A percentile compares a stretch with the other conserved stretches of the same genome.
Conservation (phyloP, 1,140 invertebrate genomes). For the Drosophila athabasca region DNA sequence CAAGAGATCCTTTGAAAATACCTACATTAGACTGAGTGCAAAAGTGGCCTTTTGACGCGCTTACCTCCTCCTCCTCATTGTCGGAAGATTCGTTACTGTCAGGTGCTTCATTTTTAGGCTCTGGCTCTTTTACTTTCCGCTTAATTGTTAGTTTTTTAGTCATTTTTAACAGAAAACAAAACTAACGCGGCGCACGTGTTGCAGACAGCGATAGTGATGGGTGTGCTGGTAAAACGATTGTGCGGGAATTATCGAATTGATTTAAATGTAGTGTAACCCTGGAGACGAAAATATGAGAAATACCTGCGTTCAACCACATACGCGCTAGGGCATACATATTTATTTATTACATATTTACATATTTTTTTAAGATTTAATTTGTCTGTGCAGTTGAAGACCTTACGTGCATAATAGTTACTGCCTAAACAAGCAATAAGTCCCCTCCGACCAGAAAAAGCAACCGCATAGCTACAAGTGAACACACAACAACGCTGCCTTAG, state of each 20-base stretch:
- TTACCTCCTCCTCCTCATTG: slow-evolving; percentile 68
- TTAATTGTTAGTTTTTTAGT: slow-evolving; percentile 61
- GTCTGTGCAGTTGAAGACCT: no score
- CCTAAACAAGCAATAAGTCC: no score
- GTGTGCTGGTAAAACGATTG: neutral
- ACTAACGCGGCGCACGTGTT: slow-evolving; percentile 75
- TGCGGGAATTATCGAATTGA: slow-evolving; percentile 15
- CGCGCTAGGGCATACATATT: no score
- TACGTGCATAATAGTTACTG: no score
- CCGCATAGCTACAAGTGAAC: no score
- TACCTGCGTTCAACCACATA: no score
- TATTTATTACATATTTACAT: no score
- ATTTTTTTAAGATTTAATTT: no score
- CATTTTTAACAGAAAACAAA: slow-evolving; percentile 70
- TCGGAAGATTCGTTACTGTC: slow-evolving; percentile 58
- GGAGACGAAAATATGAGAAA: no score
- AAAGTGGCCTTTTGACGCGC: neutral
- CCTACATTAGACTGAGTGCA: neutral
- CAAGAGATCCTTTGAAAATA: slow-evolving; percentile 51
- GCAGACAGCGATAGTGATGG: slow-evolving; percentile 54
- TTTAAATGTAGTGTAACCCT: no score
- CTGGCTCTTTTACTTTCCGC: slow-evolving; percentile 57
- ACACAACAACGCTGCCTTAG: no score
- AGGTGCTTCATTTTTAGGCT: slow-evolving; percentile 48
- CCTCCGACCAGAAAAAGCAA: no score